Evolutionary conservation across 1,140 invertebrate species (phyloP).

Genomic region (Drosophila parabipectinata): DNA sequence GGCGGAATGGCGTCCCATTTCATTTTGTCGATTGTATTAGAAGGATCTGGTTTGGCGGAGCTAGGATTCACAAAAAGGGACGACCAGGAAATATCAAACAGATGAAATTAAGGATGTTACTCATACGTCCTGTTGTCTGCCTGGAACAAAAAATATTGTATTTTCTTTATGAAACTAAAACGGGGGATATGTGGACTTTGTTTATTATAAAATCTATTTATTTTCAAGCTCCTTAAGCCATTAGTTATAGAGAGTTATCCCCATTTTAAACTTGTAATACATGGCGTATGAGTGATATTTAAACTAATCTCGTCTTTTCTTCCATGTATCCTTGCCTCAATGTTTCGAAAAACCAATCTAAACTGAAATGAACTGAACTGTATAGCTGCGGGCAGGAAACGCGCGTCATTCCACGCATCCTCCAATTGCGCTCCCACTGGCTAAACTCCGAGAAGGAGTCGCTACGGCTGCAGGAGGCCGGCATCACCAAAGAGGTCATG

Average conservation of each 20-base stretch:
- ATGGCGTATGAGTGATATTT: no score
- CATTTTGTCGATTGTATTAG: constrained; percentile 53
- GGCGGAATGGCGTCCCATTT: constrained; percentile 33
- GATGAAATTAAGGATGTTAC: not conserved
- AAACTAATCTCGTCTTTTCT: not conserved
- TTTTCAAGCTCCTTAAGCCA: no score
- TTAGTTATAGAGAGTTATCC: no score
- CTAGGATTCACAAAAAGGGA: not conserved
- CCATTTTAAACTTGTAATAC: no score
- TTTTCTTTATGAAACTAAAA: not conserved
- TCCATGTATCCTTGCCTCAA: constrained; percentile 7
- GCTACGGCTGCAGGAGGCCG: constrained; percentile 95
- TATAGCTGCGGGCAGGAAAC: constrained; percentile 98
- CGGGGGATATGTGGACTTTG: no score
- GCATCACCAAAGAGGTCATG: constrained; percentile 94
- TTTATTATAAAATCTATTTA: not conserved
- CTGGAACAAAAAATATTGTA: not conserved
- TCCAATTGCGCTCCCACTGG: constrained; percentile 97
- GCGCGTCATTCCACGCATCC: constrained; percentile 96
- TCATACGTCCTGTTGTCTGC: not conserved
- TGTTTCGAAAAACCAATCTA: constrained; percentile 18
- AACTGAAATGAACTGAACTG: not conserved
- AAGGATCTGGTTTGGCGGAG: not conserved
- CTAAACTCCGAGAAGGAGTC: constrained; percentile 95
- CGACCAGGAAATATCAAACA: not conserved